These are phyloP conservation scores for Parazoanthus atlanticus DNA, from an alignment of 92 coral and sea anemone species.

Conservation along the genomic window DNA sequence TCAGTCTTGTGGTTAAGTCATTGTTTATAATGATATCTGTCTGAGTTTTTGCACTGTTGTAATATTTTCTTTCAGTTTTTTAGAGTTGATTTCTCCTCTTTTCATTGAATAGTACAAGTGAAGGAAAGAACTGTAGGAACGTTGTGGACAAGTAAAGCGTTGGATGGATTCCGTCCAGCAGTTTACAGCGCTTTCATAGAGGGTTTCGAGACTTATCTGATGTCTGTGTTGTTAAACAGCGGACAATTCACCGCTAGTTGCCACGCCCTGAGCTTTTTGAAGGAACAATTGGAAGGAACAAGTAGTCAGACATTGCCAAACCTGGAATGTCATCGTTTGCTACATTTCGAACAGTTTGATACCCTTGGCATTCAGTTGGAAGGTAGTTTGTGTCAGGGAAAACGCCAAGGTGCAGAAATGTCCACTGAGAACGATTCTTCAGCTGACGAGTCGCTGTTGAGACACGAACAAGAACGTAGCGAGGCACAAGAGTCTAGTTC, in stretches of 20 bases:
- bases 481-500: background rate
- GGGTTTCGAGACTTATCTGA: slow-evolving; percentile 73
- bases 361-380: background rate
- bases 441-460: background rate
- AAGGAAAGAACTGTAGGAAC: background rate
- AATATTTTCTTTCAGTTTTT: no score
- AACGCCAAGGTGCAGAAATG: background rate
- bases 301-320: slow-evolving; percentile 30
- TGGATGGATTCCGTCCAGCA: slow-evolving; percentile 61
- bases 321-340: background rate
- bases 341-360: background rate
- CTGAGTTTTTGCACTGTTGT: background rate
- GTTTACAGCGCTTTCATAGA: slow-evolving; percentile 72
- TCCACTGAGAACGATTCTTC: background rate
- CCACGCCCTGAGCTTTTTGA: slow-evolving; percentile 48
- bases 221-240: slow-evolving; percentile 61
- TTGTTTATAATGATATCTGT: no score
- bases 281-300: slow-evolving; percentile 39
- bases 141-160: slow-evolving; percentile 20
- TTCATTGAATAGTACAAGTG: slow-evolving; percentile 6
- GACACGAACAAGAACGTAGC: background rate
- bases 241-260: slow-evolving; percentile 47
- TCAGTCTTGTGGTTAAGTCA: no score
- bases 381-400: background rate
- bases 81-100: background rate